A percentile compares a stretch with the other conserved stretches of the same genome.
Evolutionary conservation across 2,113 vertebrate genomes (phyloP).

Genomic region (Chelonoidis abingdonii): DNA sequence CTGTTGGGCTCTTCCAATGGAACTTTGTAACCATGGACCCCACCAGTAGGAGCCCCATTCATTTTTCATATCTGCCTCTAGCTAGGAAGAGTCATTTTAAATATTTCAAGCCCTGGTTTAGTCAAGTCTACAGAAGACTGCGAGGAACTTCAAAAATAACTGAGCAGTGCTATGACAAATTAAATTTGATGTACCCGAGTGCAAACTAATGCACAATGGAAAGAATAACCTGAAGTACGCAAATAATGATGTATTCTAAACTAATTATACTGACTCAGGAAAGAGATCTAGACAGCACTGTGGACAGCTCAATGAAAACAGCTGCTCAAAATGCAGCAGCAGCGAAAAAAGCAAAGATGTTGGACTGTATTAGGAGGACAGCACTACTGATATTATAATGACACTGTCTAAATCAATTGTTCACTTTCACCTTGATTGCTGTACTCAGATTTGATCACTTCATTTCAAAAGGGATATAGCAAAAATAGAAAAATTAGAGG

Average conservation of each 20-base stretch:
- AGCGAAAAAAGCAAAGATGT: neutral
- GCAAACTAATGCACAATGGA: neutral
- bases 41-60: neutral
- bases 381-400: neutral
- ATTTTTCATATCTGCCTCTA: neutral
- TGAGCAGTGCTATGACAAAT: neutral
- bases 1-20: neutral
- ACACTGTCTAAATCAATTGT: neutral
- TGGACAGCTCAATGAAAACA: conserved; percentile 34
- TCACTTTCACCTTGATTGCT: neutral
- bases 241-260: neutral
- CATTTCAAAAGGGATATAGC: neutral
- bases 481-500: neutral
- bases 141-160: neutral
- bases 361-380: neutral
- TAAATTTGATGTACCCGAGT: too few relatives aligned
- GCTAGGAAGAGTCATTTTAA: rapidly evolving
- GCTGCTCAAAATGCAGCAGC: neutral
- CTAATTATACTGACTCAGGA: neutral
- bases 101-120: neutral
- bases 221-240: neutral
- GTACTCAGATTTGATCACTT: neutral
- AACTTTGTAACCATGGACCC: neutral
- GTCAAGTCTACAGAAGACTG: neutral
- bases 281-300: conserved; percentile 32